Evolutionary conservation across 2,888 invertebrate genomes (phyloP), one percentile per base, ranked within the genome.

Genomic region (Trichogramma evanescens): DNA sequence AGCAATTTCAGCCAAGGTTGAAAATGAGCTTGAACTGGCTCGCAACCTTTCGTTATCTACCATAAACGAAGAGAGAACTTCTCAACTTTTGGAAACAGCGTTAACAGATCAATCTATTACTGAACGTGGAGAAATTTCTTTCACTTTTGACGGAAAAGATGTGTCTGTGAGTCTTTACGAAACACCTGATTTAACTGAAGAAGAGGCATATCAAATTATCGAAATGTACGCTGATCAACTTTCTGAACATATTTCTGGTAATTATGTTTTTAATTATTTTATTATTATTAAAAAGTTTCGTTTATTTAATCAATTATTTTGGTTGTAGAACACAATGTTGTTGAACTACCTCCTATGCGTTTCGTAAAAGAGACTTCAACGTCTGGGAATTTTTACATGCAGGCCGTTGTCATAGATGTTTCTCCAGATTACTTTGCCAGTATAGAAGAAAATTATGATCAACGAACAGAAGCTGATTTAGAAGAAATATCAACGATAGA

Each of bases 171-270:
- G 93, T 4, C 79, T 94, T 3, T 94, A 93, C 71, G 94, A 94
- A 80, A 94, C 94, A 1, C 94, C 94, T 0, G 94, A 94, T 79
- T 81, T 94, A 54, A 94, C 93, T 0, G 93, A 94, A 78, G 92
- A 93, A 76, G 93, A 94, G 80, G 94, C 93, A 0, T 81, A 93
- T 43, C 90, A 93, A 79, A 92, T 94, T 69, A 89, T 93, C 0
- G 93, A 94, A 82, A 93, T 94, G 92, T 94, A 93, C 72, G 94
- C 94, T 0, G 93, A 94, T 74, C 93, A 94, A 77, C 82, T 93
- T 60, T 93, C 93, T 0, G 93, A 94, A 79, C 89, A 93, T 73
- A 88, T 93, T 8, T 83, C 85, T 66, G 85, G 84, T 84, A 73
- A 69, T 58, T 41, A 38, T 58, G 40, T 4, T 57, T 54, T 49